Evolutionary conservation across 2,797 vertebrate genomes (phyloP).

Genomic region (Mastacembelus armatus): DNA sequence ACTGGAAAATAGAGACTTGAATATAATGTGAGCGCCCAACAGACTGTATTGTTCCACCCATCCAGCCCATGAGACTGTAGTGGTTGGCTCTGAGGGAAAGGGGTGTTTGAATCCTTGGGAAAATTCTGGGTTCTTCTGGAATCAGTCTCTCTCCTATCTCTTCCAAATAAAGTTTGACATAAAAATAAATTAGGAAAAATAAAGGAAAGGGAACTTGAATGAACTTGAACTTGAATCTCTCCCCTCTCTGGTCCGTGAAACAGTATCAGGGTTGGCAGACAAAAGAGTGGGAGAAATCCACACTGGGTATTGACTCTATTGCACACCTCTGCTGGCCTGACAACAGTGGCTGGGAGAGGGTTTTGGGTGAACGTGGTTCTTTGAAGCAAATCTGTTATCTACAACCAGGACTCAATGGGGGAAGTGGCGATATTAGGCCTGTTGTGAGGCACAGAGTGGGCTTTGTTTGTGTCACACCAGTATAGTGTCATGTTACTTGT

Average conservation of each 20-base stretch:
- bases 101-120: neutral
- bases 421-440: constrained; percentile 60
- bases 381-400: constrained; percentile 66
- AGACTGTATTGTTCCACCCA: constrained; percentile 49
- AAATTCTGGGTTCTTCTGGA: constrained; percentile 22
- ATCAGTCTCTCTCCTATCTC: constrained; percentile 13
- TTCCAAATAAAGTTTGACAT: constrained; percentile 13
- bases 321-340: constrained; percentile 20
- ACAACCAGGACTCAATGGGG: constrained; percentile 48
- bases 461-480: constrained; percentile 72
- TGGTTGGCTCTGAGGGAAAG: neutral
- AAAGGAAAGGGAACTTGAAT: constrained; percentile 4
- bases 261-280: constrained; percentile 18
- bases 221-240: constrained; percentile 48
- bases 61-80: constrained; percentile 5
- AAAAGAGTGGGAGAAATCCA: constrained; percentile 14
- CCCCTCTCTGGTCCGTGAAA: constrained; percentile 43
- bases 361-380: constrained; percentile 52
- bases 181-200: constrained; percentile 11
- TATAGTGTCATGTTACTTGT: constrained; percentile 61
- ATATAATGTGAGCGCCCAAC: constrained; percentile 38
- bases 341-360: constrained; percentile 22
- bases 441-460: constrained; percentile 67
- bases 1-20: constrained; percentile 31
- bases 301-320: constrained; percentile 20